Conservation (phyloP, 1,140 invertebrate genomes). For the Drosophila pandora region DNA sequence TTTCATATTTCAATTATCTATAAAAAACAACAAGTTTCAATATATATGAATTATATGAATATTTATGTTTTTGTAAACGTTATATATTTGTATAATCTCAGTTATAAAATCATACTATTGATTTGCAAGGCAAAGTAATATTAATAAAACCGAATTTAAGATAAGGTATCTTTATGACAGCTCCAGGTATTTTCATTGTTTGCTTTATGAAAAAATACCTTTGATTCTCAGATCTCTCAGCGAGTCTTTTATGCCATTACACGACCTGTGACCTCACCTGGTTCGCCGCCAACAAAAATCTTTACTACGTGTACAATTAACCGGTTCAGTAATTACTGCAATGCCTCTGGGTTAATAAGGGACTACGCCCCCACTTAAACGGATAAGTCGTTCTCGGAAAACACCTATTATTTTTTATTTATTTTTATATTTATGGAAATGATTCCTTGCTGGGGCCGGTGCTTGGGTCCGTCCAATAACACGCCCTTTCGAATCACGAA, state of each 20-base stretch:
- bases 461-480: conserved; percentile 19
- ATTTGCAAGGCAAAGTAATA: no score
- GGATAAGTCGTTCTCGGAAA: conserved; percentile 47
- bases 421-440: conserved; percentile 54
- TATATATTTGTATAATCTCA: no score
- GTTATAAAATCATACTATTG: no score
- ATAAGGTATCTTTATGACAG: no score
- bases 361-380: conserved; percentile 46
- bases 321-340: conserved; percentile 69
- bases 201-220: background rate
- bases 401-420: conserved; percentile 23
- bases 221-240: background rate
- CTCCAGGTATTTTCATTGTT: no score
- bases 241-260: background rate
- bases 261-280: background rate
- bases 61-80: no score
- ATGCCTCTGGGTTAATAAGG: conserved; percentile 65
- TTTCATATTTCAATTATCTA: background rate
- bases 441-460: conserved; percentile 2
- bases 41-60: no score
- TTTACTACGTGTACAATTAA: conserved; percentile 58
- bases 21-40: background rate
- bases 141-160: no score
- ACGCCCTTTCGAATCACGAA: conserved; percentile 48
- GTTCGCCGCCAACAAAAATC: background rate